Percentiles rank a stretch among this genome's conserved stretches.
Evolutionary conservation across 2,797 vertebrate species (phyloP).

Genomic region (Poecilia picta): DNA sequence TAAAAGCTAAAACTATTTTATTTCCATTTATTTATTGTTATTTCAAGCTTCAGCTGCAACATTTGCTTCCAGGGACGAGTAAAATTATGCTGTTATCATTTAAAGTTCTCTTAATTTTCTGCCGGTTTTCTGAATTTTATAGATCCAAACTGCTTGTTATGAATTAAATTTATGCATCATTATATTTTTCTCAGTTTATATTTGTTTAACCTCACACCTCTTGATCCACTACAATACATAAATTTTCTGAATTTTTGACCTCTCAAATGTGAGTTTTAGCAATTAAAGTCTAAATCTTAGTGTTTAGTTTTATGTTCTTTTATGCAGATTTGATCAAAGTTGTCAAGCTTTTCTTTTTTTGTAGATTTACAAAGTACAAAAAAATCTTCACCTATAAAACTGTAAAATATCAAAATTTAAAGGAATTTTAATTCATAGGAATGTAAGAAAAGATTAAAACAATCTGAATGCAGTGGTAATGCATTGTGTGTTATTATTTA

Average conservation of each 20-base stretch:
- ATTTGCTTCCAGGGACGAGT: background rate
- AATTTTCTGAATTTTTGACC: background rate
- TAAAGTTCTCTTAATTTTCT: background rate
- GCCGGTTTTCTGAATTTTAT: background rate
- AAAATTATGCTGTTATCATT: background rate
- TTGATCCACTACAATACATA: background rate
- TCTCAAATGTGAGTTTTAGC: background rate
- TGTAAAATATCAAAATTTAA: background rate
- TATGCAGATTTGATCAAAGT: background rate
- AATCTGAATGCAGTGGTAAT: background rate
- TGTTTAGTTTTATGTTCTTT: background rate
- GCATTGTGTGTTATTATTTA: background rate
- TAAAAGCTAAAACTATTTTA: background rate
- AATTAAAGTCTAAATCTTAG: background rate
- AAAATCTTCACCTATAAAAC: background rate
- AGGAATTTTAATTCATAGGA: background rate
- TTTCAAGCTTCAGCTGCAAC: background rate
- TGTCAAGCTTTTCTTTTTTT: background rate
- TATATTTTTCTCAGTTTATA: background rate
- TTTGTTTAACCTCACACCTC: background rate
- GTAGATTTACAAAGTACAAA: background rate
- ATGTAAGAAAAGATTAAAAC: background rate
- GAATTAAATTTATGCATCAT: background rate
- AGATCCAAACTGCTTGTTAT: background rate
- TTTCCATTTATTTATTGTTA: background rate